Conservation (phyloP, 2,797 vertebrate species). For the Sternotherus odoratus region DNA sequence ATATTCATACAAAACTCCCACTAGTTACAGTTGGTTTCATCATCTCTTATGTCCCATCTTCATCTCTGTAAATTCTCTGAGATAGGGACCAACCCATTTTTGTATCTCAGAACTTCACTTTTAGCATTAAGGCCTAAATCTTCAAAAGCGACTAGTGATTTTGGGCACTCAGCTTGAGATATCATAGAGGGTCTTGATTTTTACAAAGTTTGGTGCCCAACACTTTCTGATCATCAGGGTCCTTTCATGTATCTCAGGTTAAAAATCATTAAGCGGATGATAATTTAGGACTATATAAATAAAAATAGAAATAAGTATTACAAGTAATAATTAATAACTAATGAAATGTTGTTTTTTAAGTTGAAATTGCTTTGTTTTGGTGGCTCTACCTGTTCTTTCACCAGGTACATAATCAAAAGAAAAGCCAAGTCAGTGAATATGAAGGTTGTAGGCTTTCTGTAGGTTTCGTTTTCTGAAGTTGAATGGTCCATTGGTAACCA, state of each 20-base stretch:
- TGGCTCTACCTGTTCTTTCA: not conserved
- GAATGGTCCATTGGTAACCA: not conserved
- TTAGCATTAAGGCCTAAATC: not conserved
- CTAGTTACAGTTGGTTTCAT: not conserved
- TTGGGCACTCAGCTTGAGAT: not conserved
- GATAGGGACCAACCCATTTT: not conserved
- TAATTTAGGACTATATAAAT: not conserved
- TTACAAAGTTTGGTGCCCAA: not conserved
- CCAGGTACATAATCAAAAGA: not conserved
- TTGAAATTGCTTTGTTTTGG: not conserved
- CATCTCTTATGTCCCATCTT: not conserved
- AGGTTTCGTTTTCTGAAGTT: rapidly evolving
- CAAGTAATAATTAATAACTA: not conserved
- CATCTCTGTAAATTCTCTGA: not conserved
- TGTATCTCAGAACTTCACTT: conserved; percentile 6
- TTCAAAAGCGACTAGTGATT: conserved; percentile 20
- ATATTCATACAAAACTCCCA: not conserved
- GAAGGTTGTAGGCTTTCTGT: not conserved
- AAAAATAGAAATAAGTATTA: not conserved
- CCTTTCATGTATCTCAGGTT: not conserved
- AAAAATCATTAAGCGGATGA: not conserved
- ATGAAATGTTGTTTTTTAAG: not conserved
- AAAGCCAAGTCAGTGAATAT: not conserved
- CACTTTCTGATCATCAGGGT: not conserved
- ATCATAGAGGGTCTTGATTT: not conserved